Evolutionary conservation across 2,888 invertebrate genomes (phyloP), one percentile per base, ranked within the genome.

Genomic region (Cryptus armator): DNA sequence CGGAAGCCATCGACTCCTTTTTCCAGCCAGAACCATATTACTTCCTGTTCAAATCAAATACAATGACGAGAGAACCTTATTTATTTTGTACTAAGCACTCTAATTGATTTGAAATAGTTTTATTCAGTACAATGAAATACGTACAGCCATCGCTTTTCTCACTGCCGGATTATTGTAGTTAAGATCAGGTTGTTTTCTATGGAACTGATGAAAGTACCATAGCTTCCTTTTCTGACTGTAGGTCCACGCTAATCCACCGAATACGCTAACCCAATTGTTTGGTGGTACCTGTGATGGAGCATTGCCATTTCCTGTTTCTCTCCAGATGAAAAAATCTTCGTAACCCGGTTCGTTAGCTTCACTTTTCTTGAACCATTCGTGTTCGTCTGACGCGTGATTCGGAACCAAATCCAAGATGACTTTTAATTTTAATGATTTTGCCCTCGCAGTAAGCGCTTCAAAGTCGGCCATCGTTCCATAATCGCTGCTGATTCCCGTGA

Each of bases 1-100:
- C 98, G 96, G 90, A 99, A 98, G 0, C 99, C 99, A 90, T 97
- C 97, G 0, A 98, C 96, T 0, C 98, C 98, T 89, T 96, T 96
- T 74, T 96, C 96, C 67, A 99, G 91, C 98, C 98, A 99, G 91
- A 96, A 98, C 87, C 94, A 95, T 24, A 98, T 91, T 0, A 96
- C 94, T 12, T 95, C 95, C 96, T 97, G 71, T 32, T 3, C 2
- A 37, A 81, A 74, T 67, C 76, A 19, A 32, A 56, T 4, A 37
- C 19, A 64, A n/a, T n/a, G 29, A 64, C 6, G n/a, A 14, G 64
- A 32, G 1, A 37, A 37, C 9, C 9, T 37, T 37, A 9, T 37
- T 37, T 37, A 9, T 9, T 37, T 9, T 37, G 9, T 37, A 37
- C 6, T 7, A 5, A 1, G 7, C 37, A 7, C 37, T 37, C 5